Evolutionary conservation across 2,888 invertebrate species (phyloP), one percentile per base, ranked within the genome.

Genomic region (Lomographa bimaculata): DNA sequence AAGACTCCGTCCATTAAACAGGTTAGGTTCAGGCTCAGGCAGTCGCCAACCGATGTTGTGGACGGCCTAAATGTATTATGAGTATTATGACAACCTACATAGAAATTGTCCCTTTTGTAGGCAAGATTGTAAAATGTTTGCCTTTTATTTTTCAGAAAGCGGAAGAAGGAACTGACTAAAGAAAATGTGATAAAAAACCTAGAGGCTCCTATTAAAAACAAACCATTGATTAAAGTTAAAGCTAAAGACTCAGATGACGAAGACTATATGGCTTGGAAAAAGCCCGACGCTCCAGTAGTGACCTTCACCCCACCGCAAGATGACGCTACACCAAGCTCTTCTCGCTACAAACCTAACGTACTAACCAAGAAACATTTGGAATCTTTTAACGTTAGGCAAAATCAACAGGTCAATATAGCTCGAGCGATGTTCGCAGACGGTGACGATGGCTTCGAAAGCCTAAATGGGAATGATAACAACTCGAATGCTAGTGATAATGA

Each of bases 391-490:
- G 74, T 83, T 6, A 59, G 78, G 39, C 79, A 80, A 38, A 72
- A 71, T 33, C 60, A 70, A 24, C 67, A 71, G 38, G 57, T 64
- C 12, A 71, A 70, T 21, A 56, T 68, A 19, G 64, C 71, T 0
- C 67, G 71, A 60, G 70, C 75, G 0, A 64, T 72, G 32, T 71
- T 85, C 24, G 82, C 83, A 12, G 90, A 90, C 43, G 89, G 95
- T 67, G 96, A 96, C 65, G 96, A 96, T 66, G 96, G 96, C 6
- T 96, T 96, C 63, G 96, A 96, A 81, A 96, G 96, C 71, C 90
- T 96, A 4, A 95, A 95, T 60, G 95, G 95, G 5, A 95, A 95
- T 61, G 95, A 95, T 6, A 95, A 95, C 68, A 94, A 93, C 51
- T 95, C 95, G 0, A 92, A 93, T 61, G 92, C 91, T 34, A 94